Evolutionary conservation across 2,888 invertebrate genomes (phyloP).

Genomic region (Megaustenia siamemsis): DNA sequence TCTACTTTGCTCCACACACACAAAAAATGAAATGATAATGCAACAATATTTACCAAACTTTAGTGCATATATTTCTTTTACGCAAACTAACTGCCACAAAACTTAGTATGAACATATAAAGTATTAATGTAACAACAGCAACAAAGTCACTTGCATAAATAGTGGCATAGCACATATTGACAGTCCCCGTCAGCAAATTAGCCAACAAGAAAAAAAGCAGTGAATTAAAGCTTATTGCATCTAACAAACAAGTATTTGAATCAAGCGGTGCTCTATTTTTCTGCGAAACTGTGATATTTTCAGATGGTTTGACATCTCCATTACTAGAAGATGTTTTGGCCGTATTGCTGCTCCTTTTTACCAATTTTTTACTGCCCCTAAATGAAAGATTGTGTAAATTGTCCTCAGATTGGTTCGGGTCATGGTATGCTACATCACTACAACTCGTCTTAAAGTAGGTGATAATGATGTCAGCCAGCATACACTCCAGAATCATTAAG

Average conservation of each 20-base stretch:
- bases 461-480: slow-evolving; percentile 65
- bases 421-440: not conserved
- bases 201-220: slow-evolving; percentile 90
- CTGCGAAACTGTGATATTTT: not conserved
- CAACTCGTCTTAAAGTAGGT: slow-evolving; percentile 39
- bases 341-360: not conserved
- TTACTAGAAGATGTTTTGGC: not conserved
- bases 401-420: not conserved
- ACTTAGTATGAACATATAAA: slow-evolving; percentile 72
- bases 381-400: not conserved
- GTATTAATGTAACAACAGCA: slow-evolving; percentile 65
- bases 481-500: slow-evolving; percentile 62
- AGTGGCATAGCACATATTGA: slow-evolving; percentile 88
- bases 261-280: not conserved
- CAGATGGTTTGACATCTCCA: not conserved
- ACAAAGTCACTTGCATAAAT: slow-evolving; percentile 63
- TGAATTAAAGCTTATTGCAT: slow-evolving; percentile 89
- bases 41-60: slow-evolving; percentile 63
- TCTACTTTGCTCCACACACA: no score
- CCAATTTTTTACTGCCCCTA: not conserved
- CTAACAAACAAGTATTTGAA: slow-evolving; percentile 81
- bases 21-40: no score
- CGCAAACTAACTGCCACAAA: slow-evolving; percentile 56
- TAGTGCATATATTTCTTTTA: slow-evolving; percentile 53
- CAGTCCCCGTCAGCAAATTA: slow-evolving; percentile 90